Evolutionary conservation across 1,140 invertebrate genomes (phyloP), one percentile per base, ranked within the genome.

Genomic region (Drosophila bocki): DNA sequence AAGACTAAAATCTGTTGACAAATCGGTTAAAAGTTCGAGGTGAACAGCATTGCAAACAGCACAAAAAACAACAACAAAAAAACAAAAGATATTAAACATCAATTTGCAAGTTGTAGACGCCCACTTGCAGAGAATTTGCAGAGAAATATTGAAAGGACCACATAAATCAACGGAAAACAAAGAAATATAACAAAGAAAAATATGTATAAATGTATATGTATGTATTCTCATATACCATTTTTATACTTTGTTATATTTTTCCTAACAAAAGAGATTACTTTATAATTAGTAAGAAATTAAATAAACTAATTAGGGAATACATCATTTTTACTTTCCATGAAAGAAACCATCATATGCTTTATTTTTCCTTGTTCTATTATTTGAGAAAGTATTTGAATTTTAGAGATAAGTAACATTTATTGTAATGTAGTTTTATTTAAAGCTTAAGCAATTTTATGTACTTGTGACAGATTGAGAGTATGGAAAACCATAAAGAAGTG

Each of bases 1-100:
- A 54, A 54, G 51, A 7, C 51, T 19, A 22, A 54, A 37, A 22
- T 22, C 8, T 37, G 51, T 37, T 54, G 51, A 54, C 51, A 54
- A 54, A 54, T 54, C 51, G 51, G 51, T 3, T 54, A 37, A 54
- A 37, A 54, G 51, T 54, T 37, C 51, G 37, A 54, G 51, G 51
- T 54, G 51, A 37, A 37, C 51, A 37, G 35, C 33, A 22, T 54
- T 37, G 13, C 37, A 54, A 15, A 37, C 7, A 37, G 4, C 33
- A 53, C 17, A 37, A 35, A 35, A 19, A 19, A 53, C 37, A 5
- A 8, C 2, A 35, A 35, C 33, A 54, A 37, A 8, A 5, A 19
- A 35, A 35, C 33, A 54, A 37, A 22, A 19, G 11, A 15, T 12
- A 35, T n/a, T 35, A 19, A 19, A 53, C 17, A 37, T 37, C 51